Evolutionary conservation across 2,113 vertebrate genomes (phyloP).

Genomic region (Nycticorax nycticorax): DNA sequence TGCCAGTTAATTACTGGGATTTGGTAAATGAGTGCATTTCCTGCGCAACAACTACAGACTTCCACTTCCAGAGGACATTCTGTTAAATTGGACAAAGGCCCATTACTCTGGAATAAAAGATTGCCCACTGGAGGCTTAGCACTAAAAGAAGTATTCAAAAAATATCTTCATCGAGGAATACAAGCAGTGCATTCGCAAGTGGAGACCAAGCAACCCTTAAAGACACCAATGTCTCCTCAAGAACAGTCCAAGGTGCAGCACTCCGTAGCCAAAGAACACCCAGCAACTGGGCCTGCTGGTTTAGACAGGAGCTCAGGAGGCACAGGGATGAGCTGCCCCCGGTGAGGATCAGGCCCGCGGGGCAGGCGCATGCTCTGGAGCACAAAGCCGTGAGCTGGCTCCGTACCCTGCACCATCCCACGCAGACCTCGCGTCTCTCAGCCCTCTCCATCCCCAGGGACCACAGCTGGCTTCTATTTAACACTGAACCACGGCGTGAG

Average conservation of each 20-base stretch:
- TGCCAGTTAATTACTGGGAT: slow-evolving; percentile 47
- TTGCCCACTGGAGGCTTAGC: neutral
- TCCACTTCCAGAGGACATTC: slow-evolving; percentile 32
- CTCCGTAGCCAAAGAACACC: neutral
- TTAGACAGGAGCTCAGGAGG: neutral
- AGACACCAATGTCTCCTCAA: neutral
- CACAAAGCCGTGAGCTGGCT: neutral
- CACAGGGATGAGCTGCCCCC: neutral
- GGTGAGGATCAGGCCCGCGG: neutral
- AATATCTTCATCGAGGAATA: slow-evolving; percentile 39
- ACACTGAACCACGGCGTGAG: neutral
- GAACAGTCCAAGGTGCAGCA: neutral
- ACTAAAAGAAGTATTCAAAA: slow-evolving; percentile 17
- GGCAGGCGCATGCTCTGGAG: neutral
- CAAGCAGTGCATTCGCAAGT: neutral
- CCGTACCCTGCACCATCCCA: neutral
- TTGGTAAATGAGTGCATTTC: slow-evolving; percentile 31
- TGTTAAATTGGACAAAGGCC: slow-evolving; percentile 21
- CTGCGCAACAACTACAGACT: neutral
- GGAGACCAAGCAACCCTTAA: neutral
- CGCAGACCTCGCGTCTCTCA: neutral
- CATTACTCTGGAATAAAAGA: slow-evolving; percentile 26
- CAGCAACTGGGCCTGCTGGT: neutral
- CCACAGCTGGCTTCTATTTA: neutral
- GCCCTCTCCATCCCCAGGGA: neutral